Percentiles rank a stretch among this genome's conserved stretches.
Conservation (phyloP, 64 coral and sea anemone genomes). For the Platygyra sinensis region DNA sequence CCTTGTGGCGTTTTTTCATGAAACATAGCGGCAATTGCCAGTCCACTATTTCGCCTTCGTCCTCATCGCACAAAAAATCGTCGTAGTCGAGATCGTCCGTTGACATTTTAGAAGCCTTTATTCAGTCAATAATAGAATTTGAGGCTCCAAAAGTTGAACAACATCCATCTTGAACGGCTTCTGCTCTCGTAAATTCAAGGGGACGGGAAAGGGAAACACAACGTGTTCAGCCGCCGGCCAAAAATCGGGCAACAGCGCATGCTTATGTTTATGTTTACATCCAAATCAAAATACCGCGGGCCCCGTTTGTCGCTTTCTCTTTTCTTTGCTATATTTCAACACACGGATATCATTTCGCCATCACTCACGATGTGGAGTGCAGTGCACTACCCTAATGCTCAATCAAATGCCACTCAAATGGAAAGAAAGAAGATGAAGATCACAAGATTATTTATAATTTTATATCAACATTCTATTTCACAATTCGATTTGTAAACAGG, state of each 20-base stretch:
- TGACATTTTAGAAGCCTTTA: constrained; percentile 63
- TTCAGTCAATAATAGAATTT: neutral
- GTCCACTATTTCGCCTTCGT: constrained; percentile 96
- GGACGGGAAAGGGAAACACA: constrained; percentile 4
- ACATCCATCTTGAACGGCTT: constrained; percentile 40
- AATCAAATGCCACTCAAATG: too few species aligned
- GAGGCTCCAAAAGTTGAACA: neutral
- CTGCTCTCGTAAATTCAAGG: neutral
- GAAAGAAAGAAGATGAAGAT: too few species aligned
- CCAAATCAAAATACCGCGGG: constrained; percentile 55
- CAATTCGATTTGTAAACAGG: too few species aligned
- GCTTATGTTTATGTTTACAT: constrained; percentile 85
- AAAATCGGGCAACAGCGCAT: constrained; percentile 38
- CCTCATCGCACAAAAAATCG: constrained; percentile 79
- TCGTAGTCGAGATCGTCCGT: constrained; percentile 78
- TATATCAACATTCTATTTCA: neutral
- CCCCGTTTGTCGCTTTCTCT: constrained; percentile 29
- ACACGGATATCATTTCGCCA: neutral
- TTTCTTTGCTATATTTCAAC: neutral
- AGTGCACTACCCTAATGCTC: too few species aligned
- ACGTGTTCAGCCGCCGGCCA: constrained; percentile 16
- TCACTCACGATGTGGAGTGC: neutral
- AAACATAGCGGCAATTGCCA: constrained; percentile 98
- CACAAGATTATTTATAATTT: neutral
- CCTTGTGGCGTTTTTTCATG: constrained; percentile 97